phyloP scores from a whole-genome alignment of 2,113 vertebrate species.

The Brachyhypopomus occidentalis region DNA sequence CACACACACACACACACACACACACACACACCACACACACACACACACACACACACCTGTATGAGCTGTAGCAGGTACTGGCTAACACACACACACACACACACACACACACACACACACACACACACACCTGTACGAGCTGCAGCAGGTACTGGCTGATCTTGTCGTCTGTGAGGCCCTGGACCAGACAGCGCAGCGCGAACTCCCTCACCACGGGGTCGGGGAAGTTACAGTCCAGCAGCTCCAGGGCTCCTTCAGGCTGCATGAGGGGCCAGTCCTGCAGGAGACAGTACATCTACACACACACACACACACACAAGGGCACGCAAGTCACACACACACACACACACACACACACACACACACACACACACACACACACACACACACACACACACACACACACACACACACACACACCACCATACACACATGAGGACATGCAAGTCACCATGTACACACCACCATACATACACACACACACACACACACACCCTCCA shows the following conservation, averaged over 20 bases:
- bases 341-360: conserved; percentile 25
- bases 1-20: conserved; percentile 20
- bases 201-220: conserved; percentile 70
- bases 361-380: conserved; percentile 32
- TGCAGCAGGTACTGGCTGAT: conserved; percentile 72
- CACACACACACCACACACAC: conserved; percentile 48
- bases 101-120: conserved; percentile 7
- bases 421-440: conserved; percentile 19
- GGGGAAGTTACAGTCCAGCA: conserved; percentile 72
- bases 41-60: conserved; percentile 3
- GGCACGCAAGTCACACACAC: not conserved
- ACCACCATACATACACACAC: not conserved
- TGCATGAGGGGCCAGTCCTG: conserved; percentile 70
- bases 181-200: conserved; percentile 67
- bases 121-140: conserved; percentile 66
- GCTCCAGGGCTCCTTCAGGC: conserved; percentile 67
- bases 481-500: conserved; percentile 25
- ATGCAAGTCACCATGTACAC: not conserved
- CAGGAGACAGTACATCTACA: conserved; percentile 70
- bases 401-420: conserved; percentile 25
- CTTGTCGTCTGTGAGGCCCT: conserved; percentile 69
- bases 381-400: conserved; percentile 12
- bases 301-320: conserved; percentile 32
- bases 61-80: too few species aligned
- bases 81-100: conserved; percentile 25